Conservation (phyloP, 53 echinoderm and acorn worm genomes). For the Temnopleurus reevesii region DNA sequence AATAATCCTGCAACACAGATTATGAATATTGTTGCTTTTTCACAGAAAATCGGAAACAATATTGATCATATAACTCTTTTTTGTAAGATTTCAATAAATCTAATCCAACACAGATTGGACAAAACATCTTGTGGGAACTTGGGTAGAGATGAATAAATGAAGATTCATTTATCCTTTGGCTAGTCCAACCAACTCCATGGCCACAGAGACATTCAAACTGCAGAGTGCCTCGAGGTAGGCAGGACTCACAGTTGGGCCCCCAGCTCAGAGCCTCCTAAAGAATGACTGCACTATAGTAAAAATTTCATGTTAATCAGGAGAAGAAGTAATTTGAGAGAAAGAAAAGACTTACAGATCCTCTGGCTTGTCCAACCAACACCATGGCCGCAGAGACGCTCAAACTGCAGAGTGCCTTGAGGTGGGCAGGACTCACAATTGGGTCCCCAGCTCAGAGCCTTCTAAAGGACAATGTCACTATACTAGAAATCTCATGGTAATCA, state of each 20-base stretch:
- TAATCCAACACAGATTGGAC: no score
- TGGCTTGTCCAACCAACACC: slow-evolving; percentile 79
- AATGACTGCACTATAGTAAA: slow-evolving; percentile 79
- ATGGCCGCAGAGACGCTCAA: slow-evolving; percentile 66
- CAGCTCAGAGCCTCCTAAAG: slow-evolving; percentile 74
- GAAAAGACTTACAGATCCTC: slow-evolving; percentile 70
- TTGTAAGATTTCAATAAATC: no score
- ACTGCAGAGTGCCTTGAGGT: slow-evolving; percentile 70
- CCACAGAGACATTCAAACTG: slow-evolving; percentile 79
- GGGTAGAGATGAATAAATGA: no score
- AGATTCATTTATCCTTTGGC: slow-evolving; percentile 69
- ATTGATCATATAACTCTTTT: no score
- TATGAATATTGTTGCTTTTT: no score
- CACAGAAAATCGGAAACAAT: no score
- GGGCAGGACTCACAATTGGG: slow-evolving; percentile 80
- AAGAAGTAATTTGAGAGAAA: no score
- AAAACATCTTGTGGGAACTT: no score
- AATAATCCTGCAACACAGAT: no score
- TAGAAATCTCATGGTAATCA: slow-evolving; percentile 53
- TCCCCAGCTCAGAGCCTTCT: slow-evolving; percentile 79
- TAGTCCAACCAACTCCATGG: slow-evolving; percentile 70
- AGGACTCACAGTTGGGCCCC: slow-evolving; percentile 81
- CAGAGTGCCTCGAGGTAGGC: slow-evolving; percentile 72
- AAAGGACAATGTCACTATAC: slow-evolving; percentile 75
- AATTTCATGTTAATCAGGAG: no score